Conservation (phyloP, 2,888 invertebrate genomes). For the Psylliodes chrysocephalus region DNA sequence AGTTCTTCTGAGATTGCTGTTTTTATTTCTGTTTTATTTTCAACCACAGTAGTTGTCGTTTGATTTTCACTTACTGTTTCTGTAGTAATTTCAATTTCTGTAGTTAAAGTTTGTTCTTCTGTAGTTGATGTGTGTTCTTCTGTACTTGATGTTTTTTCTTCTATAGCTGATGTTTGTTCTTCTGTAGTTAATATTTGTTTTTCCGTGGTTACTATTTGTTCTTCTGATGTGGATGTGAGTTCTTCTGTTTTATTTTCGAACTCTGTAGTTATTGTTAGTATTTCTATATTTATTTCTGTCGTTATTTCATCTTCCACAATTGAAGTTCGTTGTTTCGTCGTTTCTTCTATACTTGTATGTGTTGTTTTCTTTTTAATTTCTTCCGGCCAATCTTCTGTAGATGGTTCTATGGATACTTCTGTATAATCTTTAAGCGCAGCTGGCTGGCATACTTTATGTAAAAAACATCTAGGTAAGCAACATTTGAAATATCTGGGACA, state of each 20-base stretch:
- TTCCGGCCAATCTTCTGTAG: not conserved
- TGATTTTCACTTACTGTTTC: not conserved
- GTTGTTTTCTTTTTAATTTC: not conserved
- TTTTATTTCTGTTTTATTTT: too few species aligned
- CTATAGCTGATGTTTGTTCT: not conserved
- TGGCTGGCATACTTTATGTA: slow-evolving; percentile 40
- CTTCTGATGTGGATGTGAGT: not conserved
- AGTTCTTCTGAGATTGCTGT: not conserved
- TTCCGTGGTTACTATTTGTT: not conserved
- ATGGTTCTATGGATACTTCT: not conserved
- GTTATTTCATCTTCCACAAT: not conserved
- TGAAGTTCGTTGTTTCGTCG: not conserved
- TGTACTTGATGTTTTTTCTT: not conserved
- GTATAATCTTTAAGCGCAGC: not conserved
- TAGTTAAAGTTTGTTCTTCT: not conserved
- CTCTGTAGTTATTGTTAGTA: not conserved
- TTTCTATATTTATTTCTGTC: not conserved
- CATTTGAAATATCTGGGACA: slow-evolving; percentile 42
- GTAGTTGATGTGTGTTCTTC: not conserved
- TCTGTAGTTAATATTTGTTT: not conserved
- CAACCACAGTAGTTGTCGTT: not conserved
- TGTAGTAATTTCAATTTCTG: not conserved
- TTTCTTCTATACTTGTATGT: not conserved
- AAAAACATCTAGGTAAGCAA: slow-evolving; percentile 38
- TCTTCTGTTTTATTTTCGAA: not conserved